Percentiles rank a stretch among this genome's conserved stretches.
phyloP scores from a whole-genome alignment of 2,113 vertebrate species.

The Chroicocephalus ridibundus region DNA sequence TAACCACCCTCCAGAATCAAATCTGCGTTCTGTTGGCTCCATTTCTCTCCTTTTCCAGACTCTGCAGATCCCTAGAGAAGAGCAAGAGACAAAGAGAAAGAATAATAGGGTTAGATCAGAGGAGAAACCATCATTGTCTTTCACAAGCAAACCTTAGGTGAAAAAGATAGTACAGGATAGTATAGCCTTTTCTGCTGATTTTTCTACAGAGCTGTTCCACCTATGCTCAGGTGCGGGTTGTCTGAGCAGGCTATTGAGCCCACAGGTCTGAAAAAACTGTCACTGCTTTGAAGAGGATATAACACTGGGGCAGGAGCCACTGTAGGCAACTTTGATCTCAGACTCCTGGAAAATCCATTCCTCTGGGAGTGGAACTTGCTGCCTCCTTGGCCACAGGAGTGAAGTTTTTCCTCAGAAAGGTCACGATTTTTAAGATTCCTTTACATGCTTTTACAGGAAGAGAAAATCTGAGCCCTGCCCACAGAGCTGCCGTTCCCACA shows the following conservation, averaged over 20 bases:
- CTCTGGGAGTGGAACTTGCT: neutral
- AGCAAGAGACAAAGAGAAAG: neutral
- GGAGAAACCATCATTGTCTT: neutral
- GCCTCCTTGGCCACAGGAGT: neutral
- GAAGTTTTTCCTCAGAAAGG: neutral
- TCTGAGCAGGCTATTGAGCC: rapidly evolving
- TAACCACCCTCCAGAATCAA: neutral
- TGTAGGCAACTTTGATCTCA: neutral
- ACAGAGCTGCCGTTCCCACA: neutral
- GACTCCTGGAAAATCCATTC: neutral
- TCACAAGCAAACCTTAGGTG: neutral
- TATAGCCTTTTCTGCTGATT: neutral
- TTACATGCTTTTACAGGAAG: rapidly evolving
- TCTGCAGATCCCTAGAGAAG: neutral
- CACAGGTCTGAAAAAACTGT: neutral
- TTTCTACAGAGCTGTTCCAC: neutral
- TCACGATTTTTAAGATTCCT: neutral
- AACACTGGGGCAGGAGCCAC: neutral
- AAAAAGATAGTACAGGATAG: neutral
- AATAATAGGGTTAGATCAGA: neutral
- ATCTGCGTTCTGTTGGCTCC: neutral
- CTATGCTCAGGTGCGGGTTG: neutral
- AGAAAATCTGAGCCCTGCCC: neutral
- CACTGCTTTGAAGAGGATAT: neutral
- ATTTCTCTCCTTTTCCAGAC: neutral